phyloP scores from a whole-genome alignment of 2,113 vertebrate genomes.

The Caranx ignobilis region DNA sequence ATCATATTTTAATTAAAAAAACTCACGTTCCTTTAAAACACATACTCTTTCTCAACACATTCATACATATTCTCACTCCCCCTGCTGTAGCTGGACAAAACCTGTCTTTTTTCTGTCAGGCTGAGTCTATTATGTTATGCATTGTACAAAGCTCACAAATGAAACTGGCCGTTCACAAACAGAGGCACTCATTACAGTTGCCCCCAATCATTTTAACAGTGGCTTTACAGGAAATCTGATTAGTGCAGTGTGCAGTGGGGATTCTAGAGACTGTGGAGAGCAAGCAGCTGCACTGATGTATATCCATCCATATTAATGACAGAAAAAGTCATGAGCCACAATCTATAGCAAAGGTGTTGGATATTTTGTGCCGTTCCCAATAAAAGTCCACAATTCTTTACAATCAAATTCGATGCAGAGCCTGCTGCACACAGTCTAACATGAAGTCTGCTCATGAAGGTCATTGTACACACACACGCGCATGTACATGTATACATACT shows the following conservation, averaged over 20 bases:
- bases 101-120: conserved; percentile 21
- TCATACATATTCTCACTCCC: conserved; percentile 1
- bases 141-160: conserved; percentile 47
- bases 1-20: neutral
- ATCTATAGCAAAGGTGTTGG: no score
- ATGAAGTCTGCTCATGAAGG: no score
- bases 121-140: conserved; percentile 16
- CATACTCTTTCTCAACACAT: no score
- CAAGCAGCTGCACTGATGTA: neutral
- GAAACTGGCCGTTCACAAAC: conserved; percentile 60
- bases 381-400: no score
- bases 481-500: no score
- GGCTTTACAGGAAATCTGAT: conserved; percentile 53
- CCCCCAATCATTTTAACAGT: conserved; percentile 30
- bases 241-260: conserved; percentile 10
- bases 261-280: conserved; percentile 1
- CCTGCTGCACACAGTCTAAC: no score
- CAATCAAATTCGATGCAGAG: no score
- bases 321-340: neutral
- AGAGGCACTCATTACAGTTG: conserved; percentile 30
- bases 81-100: conserved; percentile 22
- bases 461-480: no score
- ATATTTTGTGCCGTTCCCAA: no score
- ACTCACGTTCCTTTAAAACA: neutral
- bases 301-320: neutral